These are phyloP conservation scores for Podargus strigoides DNA, from an alignment of 2,797 vertebrate species.

Conservation along the genomic window DNA sequence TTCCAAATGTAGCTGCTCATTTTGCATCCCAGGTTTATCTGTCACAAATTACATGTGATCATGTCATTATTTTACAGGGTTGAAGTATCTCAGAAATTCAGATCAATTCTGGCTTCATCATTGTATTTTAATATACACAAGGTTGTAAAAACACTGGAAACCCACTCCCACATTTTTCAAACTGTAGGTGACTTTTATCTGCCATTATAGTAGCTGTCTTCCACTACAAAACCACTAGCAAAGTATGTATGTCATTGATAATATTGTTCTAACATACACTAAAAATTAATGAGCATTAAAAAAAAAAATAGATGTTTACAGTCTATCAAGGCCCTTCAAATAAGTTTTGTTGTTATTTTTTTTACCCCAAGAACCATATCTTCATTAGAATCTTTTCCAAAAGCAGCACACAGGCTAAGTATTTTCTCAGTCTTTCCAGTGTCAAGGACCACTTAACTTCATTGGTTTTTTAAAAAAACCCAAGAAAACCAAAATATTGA, in stretches of 20 bases:
- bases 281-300: not conserved
- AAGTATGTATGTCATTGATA: not conserved
- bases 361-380: fast-evolving
- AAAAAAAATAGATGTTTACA: not conserved
- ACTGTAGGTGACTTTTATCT: not conserved
- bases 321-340: not conserved
- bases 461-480: not conserved
- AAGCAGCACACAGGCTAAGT: not conserved
- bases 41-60: not conserved
- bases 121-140: not conserved
- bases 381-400: not conserved
- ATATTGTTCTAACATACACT: not conserved
- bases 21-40: not conserved
- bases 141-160: not conserved
- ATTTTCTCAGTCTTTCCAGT: not conserved
- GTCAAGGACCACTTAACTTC: not conserved
- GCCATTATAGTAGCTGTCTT: not conserved
- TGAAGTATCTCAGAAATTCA: not conserved
- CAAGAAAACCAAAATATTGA: not conserved
- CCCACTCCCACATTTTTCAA: not conserved
- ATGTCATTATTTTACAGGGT: not conserved
- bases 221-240: not conserved
- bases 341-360: not conserved
- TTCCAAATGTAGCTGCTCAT: not conserved
- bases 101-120: not conserved